Evolutionary conservation across 2,888 invertebrate species (phyloP).

Genomic region (Netelia fuscicornis): DNA sequence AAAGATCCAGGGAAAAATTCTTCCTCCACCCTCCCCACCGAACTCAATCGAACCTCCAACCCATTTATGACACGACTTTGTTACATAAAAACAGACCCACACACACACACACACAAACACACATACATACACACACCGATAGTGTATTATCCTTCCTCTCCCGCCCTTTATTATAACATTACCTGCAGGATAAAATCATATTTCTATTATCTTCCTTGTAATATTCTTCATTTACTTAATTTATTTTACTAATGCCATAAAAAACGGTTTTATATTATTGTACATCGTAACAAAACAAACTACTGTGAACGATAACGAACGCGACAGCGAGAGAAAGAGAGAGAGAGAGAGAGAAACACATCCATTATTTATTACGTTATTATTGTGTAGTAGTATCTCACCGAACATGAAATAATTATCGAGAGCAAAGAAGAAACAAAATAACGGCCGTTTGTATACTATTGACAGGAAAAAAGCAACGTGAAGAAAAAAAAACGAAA

Average conservation of each 20-base stretch:
- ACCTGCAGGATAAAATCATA: slow-evolving; percentile 64
- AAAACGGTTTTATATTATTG: slow-evolving; percentile 80
- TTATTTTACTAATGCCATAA: slow-evolving; percentile 79
- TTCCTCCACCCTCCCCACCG: slow-evolving; percentile 5
- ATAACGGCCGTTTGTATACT: slow-evolving; percentile 80
- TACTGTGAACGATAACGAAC: slow-evolving; percentile 71
- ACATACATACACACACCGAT: slow-evolving; percentile 73
- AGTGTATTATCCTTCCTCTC: slow-evolving; percentile 75
- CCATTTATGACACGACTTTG: slow-evolving; percentile 60
- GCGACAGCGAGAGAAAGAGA: not conserved
- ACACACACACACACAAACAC: slow-evolving; percentile 38
- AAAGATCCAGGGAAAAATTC: slow-evolving; percentile 19
- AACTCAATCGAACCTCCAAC: slow-evolving; percentile 63
- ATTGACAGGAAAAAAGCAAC: slow-evolving; percentile 76
- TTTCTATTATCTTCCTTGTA: slow-evolving; percentile 71
- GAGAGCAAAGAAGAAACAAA: slow-evolving; percentile 62
- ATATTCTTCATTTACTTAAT: slow-evolving; percentile 81
- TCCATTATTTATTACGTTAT: slow-evolving; percentile 75
- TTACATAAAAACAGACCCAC: not conserved
- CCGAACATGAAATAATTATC: slow-evolving; percentile 57
- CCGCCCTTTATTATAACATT: slow-evolving; percentile 41
- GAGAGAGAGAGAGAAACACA: slow-evolving; percentile 66
- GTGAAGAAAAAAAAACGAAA: slow-evolving; percentile 55
- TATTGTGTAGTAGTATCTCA: slow-evolving; percentile 79
- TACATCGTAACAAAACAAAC: slow-evolving; percentile 51